phyloP scores from a whole-genome alignment of 2,113 vertebrate species.

The Chrysemys picta region DNA sequence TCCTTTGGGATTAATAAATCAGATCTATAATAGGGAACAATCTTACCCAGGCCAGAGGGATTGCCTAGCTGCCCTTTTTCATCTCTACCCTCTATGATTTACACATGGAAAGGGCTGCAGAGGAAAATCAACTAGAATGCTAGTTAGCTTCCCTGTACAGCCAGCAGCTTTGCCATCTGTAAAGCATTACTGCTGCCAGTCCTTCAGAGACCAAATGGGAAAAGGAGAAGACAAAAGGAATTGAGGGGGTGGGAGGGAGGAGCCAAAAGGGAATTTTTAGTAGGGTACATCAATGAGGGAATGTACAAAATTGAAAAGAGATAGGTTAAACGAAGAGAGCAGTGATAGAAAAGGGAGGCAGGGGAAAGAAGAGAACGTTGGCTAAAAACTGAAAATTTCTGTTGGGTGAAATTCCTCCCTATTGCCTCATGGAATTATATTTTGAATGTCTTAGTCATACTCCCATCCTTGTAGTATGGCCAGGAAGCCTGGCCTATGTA shows the following conservation, averaged over 20 bases:
- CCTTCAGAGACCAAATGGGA: background rate
- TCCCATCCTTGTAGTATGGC: background rate
- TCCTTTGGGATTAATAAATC: constrained; percentile 14
- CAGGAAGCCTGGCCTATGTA: too few species aligned
- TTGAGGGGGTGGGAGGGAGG: background rate
- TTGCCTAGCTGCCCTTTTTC: background rate
- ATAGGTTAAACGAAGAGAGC: background rate
- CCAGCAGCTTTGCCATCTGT: rapidly evolving
- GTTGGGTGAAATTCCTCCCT: background rate
- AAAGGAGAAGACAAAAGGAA: background rate
- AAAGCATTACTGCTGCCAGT: rapidly evolving
- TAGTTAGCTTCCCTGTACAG: background rate
- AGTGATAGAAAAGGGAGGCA: background rate
- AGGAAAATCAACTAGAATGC: background rate
- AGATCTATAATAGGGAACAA: background rate
- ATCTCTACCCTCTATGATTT: background rate
- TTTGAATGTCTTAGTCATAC: background rate
- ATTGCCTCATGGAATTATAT: background rate
- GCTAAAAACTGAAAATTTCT: background rate
- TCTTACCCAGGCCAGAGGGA: background rate
- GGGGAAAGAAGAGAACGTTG: background rate
- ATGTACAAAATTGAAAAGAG: background rate
- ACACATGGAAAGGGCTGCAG: background rate
- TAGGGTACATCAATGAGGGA: background rate
- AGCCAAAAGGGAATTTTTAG: background rate